Conservation (phyloP, 1,140 invertebrate species). For the Teleogryllus occipitalis region DNA sequence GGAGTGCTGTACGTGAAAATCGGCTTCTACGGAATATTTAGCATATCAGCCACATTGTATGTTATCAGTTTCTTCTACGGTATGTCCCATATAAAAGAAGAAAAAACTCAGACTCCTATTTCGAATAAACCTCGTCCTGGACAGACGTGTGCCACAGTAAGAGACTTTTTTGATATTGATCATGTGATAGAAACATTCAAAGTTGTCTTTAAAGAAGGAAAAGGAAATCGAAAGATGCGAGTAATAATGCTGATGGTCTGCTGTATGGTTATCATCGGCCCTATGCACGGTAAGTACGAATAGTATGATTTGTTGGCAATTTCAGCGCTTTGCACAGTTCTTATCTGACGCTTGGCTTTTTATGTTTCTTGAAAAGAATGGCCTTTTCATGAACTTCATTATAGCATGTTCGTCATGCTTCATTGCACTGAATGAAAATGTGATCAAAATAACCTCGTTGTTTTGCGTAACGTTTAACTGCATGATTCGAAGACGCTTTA, state of each 20-base stretch:
- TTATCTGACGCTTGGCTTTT: too few species aligned
- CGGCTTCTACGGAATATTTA: slow-evolving; percentile 71
- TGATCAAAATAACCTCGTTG: too few species aligned
- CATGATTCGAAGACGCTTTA: too few species aligned
- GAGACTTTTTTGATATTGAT: slow-evolving; percentile 61
- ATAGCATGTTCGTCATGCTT: too few species aligned
- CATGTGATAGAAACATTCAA: slow-evolving; percentile 64
- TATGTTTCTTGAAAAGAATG: too few species aligned
- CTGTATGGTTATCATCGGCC: slow-evolving; percentile 74
- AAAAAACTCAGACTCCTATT: slow-evolving; percentile 24
- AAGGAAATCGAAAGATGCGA: slow-evolving; percentile 57
- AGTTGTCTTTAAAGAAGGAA: slow-evolving; percentile 65
- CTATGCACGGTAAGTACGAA: slow-evolving; percentile 59
- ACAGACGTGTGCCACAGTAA: slow-evolving; percentile 32
- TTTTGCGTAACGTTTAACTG: too few species aligned
- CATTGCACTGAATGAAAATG: too few species aligned
- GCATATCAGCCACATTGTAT: slow-evolving; percentile 61
- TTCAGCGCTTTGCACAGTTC: neutral
- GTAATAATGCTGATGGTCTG: slow-evolving; percentile 68
- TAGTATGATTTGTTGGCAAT: neutral
- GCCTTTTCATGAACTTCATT: too few species aligned
- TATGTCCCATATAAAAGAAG: slow-evolving; percentile 49
- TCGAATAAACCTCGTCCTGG: slow-evolving; percentile 21
- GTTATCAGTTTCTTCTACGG: slow-evolving; percentile 66
- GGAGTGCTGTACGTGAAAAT: slow-evolving; percentile 60